A percentile compares a stretch with the other conserved stretches of the same genome.
Conservation (phyloP, 2,113 vertebrate species). For the Haemorhous mexicanus region DNA sequence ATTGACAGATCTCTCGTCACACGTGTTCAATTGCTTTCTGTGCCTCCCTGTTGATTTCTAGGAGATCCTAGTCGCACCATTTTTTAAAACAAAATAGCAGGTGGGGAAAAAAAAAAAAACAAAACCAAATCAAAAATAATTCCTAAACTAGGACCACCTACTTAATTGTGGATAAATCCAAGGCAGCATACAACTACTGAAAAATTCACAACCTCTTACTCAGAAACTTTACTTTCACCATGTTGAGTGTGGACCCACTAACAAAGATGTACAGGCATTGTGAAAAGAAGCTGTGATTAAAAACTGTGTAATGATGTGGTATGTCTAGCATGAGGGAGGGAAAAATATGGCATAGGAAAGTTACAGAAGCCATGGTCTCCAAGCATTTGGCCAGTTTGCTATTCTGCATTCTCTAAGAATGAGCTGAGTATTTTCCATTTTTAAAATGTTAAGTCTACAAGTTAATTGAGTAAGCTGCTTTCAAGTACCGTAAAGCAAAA, state of each 20-base stretch:
- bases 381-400: neutral
- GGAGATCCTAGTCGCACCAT: neutral
- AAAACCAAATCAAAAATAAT: neutral
- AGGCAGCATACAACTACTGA: neutral
- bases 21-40: neutral
- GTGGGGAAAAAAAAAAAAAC: neutral
- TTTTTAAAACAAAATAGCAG: neutral
- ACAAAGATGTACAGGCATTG: neutral
- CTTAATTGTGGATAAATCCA: neutral
- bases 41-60: neutral
- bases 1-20: neutral
- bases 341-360: slow-evolving; percentile 36
- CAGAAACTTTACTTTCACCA: neutral
- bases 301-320: neutral
- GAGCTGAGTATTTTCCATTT: slow-evolving; percentile 35
- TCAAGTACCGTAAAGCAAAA: slow-evolving; percentile 16
- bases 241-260: neutral
- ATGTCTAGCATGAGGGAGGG: neutral
- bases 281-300: neutral
- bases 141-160: neutral
- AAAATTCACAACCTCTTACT: neutral
- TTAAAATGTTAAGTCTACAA: neutral
- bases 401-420: slow-evolving; percentile 12
- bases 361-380: slow-evolving; percentile 5
- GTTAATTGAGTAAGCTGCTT: slow-evolving; percentile 18